These are phyloP conservation scores for Podarcis muralis DNA, from an alignment of 2,113 vertebrate genomes.

Conservation along the genomic window DNA sequence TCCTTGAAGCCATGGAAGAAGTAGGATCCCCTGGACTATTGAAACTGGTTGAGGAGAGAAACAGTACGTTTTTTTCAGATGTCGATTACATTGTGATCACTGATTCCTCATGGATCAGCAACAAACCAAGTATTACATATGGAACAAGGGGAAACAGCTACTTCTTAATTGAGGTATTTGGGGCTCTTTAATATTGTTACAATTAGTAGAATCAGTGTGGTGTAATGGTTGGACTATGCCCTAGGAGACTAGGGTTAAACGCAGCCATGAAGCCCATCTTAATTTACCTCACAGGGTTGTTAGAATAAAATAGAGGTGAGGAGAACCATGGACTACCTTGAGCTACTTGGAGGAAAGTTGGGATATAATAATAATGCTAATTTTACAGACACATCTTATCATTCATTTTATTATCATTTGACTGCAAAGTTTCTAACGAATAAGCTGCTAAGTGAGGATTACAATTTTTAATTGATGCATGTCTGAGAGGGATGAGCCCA, in stretches of 20 bases:
- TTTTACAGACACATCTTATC: neutral
- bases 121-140: constrained; percentile 80
- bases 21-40: constrained; percentile 80
- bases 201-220: neutral
- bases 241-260: too few relatives aligned
- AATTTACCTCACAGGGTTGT: too few relatives aligned
- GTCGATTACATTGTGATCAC: constrained; percentile 83
- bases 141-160: constrained; percentile 85
- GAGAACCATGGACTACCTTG: too few relatives aligned
- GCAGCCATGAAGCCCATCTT: too few relatives aligned
- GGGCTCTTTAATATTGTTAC: too few relatives aligned
- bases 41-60: constrained; percentile 74
- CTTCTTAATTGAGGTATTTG: constrained; percentile 80
- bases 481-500: neutral
- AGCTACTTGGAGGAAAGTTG: too few relatives aligned
- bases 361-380: too few relatives aligned
- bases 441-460: neutral
- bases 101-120: constrained; percentile 81
- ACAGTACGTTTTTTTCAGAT: constrained; percentile 80
- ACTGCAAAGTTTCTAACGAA: neutral
- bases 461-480: neutral
- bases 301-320: too few relatives aligned
- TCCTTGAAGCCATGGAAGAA: constrained; percentile 87
- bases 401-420: neutral
- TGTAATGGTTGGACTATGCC: too few relatives aligned